Base-by-base conservation (phyloP, 2,888 invertebrate genomes). In the Hirtodrosophila trivittata region DNA sequence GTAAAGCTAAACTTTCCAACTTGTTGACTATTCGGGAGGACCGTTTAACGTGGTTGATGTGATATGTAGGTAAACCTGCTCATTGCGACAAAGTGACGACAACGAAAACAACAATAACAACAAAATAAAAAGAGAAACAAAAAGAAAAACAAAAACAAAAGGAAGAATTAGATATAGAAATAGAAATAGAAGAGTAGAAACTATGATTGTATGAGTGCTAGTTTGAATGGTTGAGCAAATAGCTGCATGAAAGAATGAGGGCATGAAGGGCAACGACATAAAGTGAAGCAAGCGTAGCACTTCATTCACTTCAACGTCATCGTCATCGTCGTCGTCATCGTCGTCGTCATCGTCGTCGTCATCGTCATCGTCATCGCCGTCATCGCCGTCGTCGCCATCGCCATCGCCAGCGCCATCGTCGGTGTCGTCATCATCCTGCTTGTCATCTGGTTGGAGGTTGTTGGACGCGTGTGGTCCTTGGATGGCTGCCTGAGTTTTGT, bases 121-220 rank as follows among this genome's bases (percentile, higher is more conserved):
- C 38, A 42, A n/a, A 38, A 25, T 25, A 7, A 35, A 18, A 32
- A 9, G 33, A 52, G 26, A 12, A 38, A 35, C 25, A 25, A 10
- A 2, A 35, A 55, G 32, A 7, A 35, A 26, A 39, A 9, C 41
- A 52, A 35, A 12, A 38, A 35, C 14, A 25, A 7, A 4, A 35
- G n/a, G n/a, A n/a, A n/a, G n/a, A n/a, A n/a, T n/a, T n/a, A n/a
- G n/a, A n/a, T n/a, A n/a, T n/a, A n/a, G n/a, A n/a, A n/a, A n/a
- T n/a, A 55, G 32, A 21, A 21, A 21, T 28, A n/a, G 8, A 21
- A 10, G 16, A 10, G 18, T 21, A 35, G 14, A 32, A 38, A 18
- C 51, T 63, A 56, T 77, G 82, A 77, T 71, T 77, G 78, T 78
- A 72, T 76, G 65, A 76, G 80, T 78, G 64, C 47, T 28, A 50